Percentiles rank a stretch among this genome's conserved stretches.
Evolutionary conservation across 2,888 invertebrate species (phyloP).

Genomic region (Tromatobia lineatoria): DNA sequence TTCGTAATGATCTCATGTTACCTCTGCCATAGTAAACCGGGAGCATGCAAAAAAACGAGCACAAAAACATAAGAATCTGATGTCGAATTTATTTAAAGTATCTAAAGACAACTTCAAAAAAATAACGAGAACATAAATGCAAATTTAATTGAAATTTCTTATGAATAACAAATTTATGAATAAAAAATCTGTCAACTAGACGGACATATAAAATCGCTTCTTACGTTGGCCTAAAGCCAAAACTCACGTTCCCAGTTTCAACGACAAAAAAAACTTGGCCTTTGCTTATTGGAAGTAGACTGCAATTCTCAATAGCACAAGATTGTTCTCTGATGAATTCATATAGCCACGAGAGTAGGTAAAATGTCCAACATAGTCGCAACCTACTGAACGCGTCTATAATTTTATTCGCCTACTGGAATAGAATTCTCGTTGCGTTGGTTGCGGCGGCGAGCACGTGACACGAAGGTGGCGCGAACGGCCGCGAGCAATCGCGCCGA

Average conservation of each 20-base stretch:
- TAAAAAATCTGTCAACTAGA: neutral
- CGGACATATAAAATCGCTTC: neutral
- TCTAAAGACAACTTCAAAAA: neutral
- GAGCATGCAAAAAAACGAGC: neutral
- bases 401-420: slow-evolving; percentile 57
- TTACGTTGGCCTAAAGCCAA: neutral
- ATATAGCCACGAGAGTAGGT: neutral
- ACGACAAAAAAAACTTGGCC: too few species aligned
- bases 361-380: slow-evolving; percentile 11
- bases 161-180: neutral
- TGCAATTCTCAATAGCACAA: neutral
- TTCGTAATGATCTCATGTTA: too few species aligned
- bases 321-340: neutral
- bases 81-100: neutral
- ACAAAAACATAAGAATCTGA: neutral
- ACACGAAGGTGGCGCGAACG: slow-evolving; percentile 65
- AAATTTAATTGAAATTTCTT: neutral
- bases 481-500: slow-evolving; percentile 48
- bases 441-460: slow-evolving; percentile 55
- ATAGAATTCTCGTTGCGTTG: slow-evolving; percentile 52
- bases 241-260: neutral
- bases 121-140: neutral
- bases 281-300: neutral
- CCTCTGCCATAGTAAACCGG: too few species aligned
- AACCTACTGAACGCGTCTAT: slow-evolving; percentile 5